A percentile compares a stretch with the other conserved stretches of the same genome.
Conservation (phyloP, 1,140 invertebrate species). For the Battus philenor region DNA sequence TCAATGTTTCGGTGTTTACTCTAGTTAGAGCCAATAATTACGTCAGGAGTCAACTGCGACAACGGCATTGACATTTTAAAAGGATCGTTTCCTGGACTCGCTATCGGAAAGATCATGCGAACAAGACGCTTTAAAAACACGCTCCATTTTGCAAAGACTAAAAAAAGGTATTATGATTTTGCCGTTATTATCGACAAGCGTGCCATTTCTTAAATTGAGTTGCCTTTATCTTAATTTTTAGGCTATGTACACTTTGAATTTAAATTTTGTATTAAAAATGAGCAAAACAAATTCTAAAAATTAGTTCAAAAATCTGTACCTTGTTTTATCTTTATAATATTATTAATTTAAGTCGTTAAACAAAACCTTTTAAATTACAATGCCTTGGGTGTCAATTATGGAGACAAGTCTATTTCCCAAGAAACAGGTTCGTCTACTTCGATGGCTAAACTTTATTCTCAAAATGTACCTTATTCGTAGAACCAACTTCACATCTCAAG, state of each 20-base stretch:
- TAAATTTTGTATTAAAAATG: no score
- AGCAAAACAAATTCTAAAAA: no score
- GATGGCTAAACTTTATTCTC: no score
- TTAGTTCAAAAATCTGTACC: no score
- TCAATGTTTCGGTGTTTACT: background rate
- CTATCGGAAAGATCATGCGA: constrained; percentile 16
- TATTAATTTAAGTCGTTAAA: no score
- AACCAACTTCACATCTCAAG: no score
- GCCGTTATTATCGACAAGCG: background rate
- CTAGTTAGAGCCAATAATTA: background rate
- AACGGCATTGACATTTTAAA: constrained; percentile 39
- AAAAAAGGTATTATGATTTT: background rate
- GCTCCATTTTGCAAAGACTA: background rate
- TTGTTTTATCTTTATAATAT: no score
- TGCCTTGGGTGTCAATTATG: no score
- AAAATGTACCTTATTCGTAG: no score
- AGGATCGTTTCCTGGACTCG: constrained; percentile 30
- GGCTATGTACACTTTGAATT: background rate
- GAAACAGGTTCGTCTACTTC: no score
- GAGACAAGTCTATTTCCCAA: no score
- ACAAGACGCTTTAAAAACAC: background rate
- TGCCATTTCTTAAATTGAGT: constrained; percentile 5
- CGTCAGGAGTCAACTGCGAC: background rate
- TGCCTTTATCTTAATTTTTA: background rate
- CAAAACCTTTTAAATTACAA: no score